Evolutionary conservation across 2,113 vertebrate genomes (phyloP), one percentile per base, ranked within the genome.

Genomic region (Nothobranchius kuhntae): DNA sequence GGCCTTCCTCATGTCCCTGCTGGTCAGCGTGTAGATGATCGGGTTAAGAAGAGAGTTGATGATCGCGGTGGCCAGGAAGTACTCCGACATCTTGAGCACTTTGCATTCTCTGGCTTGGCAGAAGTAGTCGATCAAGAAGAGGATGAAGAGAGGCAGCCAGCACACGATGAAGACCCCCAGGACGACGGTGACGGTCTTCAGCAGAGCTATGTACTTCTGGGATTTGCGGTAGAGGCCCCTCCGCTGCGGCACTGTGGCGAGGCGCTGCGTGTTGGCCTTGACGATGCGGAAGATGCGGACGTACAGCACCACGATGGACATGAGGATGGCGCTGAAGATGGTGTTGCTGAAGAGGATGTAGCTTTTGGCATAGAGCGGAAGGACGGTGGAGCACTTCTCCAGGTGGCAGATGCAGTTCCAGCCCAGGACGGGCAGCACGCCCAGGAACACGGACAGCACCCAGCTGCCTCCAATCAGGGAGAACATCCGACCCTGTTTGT

Each of bases 11-110:
- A 98, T 94, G 90, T 96, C 95, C 35, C 90, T 92, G 88, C 93
- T 96, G 85, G 95, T 96, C 70, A 96, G 89, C 0, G 96, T 96
- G 91, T 97, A 98, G 86, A 98, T 96, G 78, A 96, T 93, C 13
- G 96, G 96, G 71, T 98, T 98, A 0, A 97, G 90, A 0, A 96
- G 83, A 0, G 96, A 97, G 82, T 97, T 97, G 63, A 95, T 75
- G 93, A 97, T 94, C 24, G 96, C 96, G 35, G 96, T 82, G 9
- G 93, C 95, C 84, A 97, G 80, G 86, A 96, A 96, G 52, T 96
- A 96, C 63, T 97, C 95, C 0, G 95, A 95, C 57, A 95, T 95
- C 2, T 92, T 81, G 53, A 96, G 93, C 55, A 96, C 81, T 0
- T 80, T 48, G 52, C 95, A 96, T 1, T 61, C 47, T 6, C 87